Percentiles rank a stretch among this genome's conserved stretches.
These are phyloP conservation scores for Xylocopa sonorina DNA, from an alignment of 1,140 invertebrate genomes.

Conservation along the genomic window DNA sequence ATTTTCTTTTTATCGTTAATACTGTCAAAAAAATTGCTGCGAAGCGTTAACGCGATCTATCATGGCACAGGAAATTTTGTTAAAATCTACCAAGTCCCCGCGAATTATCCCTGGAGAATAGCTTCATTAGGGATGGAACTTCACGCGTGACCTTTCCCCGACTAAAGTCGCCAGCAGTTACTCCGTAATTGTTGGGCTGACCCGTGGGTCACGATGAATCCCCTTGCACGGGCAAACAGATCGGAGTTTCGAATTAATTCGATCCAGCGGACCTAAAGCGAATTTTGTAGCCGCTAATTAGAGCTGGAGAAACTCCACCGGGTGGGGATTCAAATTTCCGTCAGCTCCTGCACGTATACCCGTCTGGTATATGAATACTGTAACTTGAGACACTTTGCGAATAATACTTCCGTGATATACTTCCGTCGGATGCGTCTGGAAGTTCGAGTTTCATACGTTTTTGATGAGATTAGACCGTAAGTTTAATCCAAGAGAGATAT, in stretches of 20 bases:
- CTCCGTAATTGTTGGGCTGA: not conserved
- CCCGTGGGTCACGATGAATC: not conserved
- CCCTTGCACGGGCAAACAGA: conserved; percentile 5
- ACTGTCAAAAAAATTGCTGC: too few relatives aligned
- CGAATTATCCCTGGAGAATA: not conserved
- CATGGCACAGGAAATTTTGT: too few relatives aligned
- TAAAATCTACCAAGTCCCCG: not conserved
- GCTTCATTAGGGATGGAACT: not conserved
- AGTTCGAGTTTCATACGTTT: not conserved
- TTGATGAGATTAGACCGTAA: too few relatives aligned
- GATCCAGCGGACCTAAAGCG: not conserved
- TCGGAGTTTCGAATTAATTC: conserved; percentile 44
- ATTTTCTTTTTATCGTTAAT: too few relatives aligned
- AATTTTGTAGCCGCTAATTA: not conserved
- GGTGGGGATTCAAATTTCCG: not conserved
- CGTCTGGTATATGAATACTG: not conserved
- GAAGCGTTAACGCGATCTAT: too few relatives aligned
- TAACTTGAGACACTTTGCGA: not conserved
- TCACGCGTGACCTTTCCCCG: not conserved
- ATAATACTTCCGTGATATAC: not conserved
- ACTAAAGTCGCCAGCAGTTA: not conserved
- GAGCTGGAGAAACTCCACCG: not conserved
- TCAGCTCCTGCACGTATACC: not conserved
- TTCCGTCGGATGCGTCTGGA: not conserved
- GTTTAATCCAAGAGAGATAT: too few relatives aligned